Conservation (phyloP, 2,797 vertebrate species). For the Amblyopsis hoosieri region DNA sequence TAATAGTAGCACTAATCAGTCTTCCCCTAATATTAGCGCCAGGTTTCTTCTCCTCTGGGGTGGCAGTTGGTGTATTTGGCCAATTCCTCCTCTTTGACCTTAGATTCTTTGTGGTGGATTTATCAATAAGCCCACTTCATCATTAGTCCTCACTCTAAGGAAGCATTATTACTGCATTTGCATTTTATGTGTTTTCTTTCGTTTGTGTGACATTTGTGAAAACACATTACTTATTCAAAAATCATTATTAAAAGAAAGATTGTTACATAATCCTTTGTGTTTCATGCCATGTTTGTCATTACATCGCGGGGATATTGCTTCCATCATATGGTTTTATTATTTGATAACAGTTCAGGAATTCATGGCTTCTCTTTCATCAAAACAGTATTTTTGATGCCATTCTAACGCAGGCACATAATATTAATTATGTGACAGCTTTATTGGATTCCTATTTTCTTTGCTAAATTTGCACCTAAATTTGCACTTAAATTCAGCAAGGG, state of each 20-base stretch:
- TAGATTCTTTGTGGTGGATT: constrained; percentile 52
- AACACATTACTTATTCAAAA: constrained; percentile 37
- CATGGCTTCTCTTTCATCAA: constrained; percentile 59
- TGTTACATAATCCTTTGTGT: constrained; percentile 13
- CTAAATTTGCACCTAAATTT: constrained; percentile 68
- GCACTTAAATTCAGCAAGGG: constrained; percentile 68
- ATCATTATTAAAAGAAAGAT: constrained; percentile 35
- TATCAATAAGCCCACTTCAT: constrained; percentile 49
- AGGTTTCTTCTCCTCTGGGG: constrained; percentile 55
- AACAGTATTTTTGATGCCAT: constrained; percentile 45
- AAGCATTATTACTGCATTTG: constrained; percentile 28
- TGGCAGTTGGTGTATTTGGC: constrained; percentile 63
- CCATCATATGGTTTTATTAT: constrained; percentile 64
- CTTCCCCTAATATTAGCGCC: constrained; percentile 68
- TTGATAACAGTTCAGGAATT: constrained; percentile 42
- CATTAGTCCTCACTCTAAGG: constrained; percentile 49
- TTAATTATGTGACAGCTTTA: constrained; percentile 36
- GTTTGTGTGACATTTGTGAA: constrained; percentile 12
- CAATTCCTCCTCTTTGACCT: constrained; percentile 57
- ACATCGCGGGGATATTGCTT: constrained; percentile 37
- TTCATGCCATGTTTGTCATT: constrained; percentile 41
- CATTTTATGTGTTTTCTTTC: constrained; percentile 17
- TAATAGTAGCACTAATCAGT: constrained; percentile 72
- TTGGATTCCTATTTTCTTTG: constrained; percentile 64
- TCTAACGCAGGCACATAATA: constrained; percentile 32